These are phyloP conservation scores for Meliscaeva auricollis DNA, from an alignment of 2,888 invertebrate species.

Conservation along the genomic window DNA sequence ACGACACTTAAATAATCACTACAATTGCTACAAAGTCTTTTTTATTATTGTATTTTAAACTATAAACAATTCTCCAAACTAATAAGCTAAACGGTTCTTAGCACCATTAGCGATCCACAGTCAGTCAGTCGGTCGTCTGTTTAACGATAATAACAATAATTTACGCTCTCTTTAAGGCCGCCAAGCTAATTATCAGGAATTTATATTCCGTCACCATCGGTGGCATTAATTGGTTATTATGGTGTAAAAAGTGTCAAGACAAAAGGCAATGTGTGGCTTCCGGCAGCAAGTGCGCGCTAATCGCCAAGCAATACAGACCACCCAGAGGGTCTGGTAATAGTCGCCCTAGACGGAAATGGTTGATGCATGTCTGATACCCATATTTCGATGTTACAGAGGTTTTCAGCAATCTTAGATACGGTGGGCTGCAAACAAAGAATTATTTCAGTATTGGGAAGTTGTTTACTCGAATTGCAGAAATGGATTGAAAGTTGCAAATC, in stretches of 20 bases:
- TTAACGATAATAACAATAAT: constrained; percentile 46
- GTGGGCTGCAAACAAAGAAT: constrained; percentile 6
- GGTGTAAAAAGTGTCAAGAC: constrained; percentile 74
- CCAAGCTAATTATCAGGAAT: constrained; percentile 66
- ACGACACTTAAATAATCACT: not conserved
- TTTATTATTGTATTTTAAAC: not conserved
- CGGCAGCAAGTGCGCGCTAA: constrained; percentile 67
- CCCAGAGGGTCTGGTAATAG: constrained; percentile 49
- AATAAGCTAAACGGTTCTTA: constrained; percentile 51
- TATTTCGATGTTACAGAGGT: constrained; percentile 25
- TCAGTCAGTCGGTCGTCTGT: not conserved
- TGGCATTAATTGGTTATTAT: constrained; percentile 74
- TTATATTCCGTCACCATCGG: constrained; percentile 73
- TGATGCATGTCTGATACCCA: constrained; percentile 36
- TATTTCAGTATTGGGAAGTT: constrained; percentile 45
- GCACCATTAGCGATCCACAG: constrained; percentile 21
- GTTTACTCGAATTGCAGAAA: too few relatives aligned
- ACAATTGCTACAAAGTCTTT: not conserved
- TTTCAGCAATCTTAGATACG: constrained; percentile 52
- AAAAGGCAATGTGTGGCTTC: constrained; percentile 65
- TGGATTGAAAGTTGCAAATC: constrained; percentile 43
- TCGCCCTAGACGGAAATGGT: constrained; percentile 37
- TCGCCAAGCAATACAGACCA: constrained; percentile 55
- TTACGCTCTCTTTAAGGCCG: constrained; percentile 36
- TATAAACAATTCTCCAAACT: constrained; percentile 28